Percentiles rank a stretch among this genome's conserved stretches.
phyloP scores from a whole-genome alignment of 2,113 vertebrate genomes.

The Alethe diademata region DNA sequence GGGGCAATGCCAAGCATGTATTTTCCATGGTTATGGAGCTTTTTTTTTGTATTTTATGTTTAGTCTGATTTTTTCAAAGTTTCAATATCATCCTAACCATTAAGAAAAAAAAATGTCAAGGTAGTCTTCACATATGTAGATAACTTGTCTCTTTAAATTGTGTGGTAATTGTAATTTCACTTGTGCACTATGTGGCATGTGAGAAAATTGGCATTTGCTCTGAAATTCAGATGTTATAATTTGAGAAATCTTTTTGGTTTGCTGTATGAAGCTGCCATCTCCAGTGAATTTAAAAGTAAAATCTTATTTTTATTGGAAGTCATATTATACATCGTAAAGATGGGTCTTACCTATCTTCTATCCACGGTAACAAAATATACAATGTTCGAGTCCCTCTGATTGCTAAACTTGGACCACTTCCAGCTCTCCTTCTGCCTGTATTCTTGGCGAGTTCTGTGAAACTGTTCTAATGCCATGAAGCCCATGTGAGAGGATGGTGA shows the following conservation, averaged over 20 bases:
- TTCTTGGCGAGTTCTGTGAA: background rate
- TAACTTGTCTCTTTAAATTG: background rate
- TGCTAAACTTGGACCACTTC: background rate
- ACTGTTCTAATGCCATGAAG: background rate
- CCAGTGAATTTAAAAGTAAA: background rate
- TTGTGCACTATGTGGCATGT: rapidly evolving
- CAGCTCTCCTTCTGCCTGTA: background rate
- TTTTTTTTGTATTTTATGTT: background rate
- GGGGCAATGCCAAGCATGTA: background rate
- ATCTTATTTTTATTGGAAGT: background rate
- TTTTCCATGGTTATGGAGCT: background rate
- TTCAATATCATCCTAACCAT: background rate
- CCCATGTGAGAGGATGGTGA: background rate
- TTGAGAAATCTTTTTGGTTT: background rate
- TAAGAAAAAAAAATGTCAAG: background rate
- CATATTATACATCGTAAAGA: background rate
- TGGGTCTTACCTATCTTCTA: background rate
- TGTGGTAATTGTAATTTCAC: background rate
- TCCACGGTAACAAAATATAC: background rate
- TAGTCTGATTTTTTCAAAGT: background rate
- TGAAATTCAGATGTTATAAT: background rate
- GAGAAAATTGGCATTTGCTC: background rate
- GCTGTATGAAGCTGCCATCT: background rate
- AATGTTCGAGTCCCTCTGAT: background rate
- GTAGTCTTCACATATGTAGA: background rate